Evolutionary conservation across 2,113 vertebrate species (phyloP).

Genomic region (Orthonyx spaldingii): DNA sequence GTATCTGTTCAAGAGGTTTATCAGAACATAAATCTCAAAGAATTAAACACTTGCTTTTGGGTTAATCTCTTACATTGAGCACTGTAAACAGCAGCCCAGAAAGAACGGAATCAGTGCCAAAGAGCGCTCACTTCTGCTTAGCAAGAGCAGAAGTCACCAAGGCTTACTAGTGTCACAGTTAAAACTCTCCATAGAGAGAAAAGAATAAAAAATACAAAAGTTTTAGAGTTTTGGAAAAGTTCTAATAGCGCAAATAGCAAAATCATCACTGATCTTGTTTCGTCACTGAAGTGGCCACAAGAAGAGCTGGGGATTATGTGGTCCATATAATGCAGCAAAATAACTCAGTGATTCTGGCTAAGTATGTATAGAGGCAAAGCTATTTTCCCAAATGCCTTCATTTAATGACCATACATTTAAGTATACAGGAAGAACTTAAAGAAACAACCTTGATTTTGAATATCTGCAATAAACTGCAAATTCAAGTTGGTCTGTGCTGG

Average conservation of each 20-base stretch:
- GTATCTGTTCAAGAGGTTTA: neutral
- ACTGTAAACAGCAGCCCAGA: neutral
- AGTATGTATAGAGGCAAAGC: neutral
- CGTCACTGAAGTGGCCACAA: neutral
- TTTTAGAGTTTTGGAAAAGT: neutral
- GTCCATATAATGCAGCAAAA: neutral
- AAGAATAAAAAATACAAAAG: neutral
- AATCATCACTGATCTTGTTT: neutral
- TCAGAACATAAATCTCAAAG: constrained; percentile 13
- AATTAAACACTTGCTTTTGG: neutral
- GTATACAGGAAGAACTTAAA: neutral
- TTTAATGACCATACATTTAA: neutral
- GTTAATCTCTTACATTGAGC: neutral
- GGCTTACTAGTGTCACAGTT: neutral
- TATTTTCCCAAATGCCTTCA: neutral
- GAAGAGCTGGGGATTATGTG: neutral
- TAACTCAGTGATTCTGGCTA: neutral
- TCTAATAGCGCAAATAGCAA: neutral
- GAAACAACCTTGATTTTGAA: neutral
- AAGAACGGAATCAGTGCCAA: neutral
- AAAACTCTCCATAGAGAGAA: neutral
- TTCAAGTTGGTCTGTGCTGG: neutral
- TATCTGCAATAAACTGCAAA: neutral
- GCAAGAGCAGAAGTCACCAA: neutral
- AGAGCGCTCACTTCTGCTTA: neutral